Conservation (phyloP, 2,797 vertebrate species). For the Zenarchopterus dispar region DNA sequence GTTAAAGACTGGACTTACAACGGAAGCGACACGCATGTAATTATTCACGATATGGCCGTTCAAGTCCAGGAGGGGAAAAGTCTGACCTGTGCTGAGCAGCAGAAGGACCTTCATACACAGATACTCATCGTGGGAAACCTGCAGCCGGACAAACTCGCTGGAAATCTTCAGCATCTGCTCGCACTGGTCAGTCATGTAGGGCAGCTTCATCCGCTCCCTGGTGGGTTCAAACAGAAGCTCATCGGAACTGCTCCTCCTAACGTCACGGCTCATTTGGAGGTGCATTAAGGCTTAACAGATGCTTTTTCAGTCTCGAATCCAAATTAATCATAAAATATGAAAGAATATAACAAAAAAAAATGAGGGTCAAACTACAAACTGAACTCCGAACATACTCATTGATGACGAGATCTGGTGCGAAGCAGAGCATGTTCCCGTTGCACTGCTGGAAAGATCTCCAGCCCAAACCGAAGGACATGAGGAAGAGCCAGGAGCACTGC, state of each 20-base stretch:
- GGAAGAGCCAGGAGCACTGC: conserved; percentile 98
- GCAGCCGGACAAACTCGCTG: conserved; percentile 92
- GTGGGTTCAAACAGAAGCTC: conserved; percentile 45
- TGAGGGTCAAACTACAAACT: neutral
- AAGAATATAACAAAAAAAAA: too few species aligned
- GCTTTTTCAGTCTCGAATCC: too few species aligned
- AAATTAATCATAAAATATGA: too few species aligned
- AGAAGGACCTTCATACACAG: conserved; percentile 99
- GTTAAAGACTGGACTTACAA: too few species aligned
- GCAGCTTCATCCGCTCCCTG: conserved; percentile 93
- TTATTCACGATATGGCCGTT: neutral
- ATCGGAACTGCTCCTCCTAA: neutral
- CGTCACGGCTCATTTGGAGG: too few species aligned
- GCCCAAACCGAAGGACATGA: conserved; percentile 95
- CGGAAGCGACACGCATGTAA: neutral
- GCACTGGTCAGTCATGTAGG: conserved; percentile 95
- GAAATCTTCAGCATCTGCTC: conserved; percentile 95
- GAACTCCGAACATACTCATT: conserved; percentile 84
- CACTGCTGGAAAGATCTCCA: conserved; percentile 97
- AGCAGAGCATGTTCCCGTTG: conserved; percentile 90
- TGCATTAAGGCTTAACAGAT: too few species aligned
- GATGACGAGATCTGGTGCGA: conserved; percentile 95
- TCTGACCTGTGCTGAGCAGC: conserved; percentile 94
- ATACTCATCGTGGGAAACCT: conserved; percentile 97
- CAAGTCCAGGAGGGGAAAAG: neutral